Evolutionary conservation across 2,888 invertebrate genomes (phyloP).

Genomic region (Doris montereyensis): DNA sequence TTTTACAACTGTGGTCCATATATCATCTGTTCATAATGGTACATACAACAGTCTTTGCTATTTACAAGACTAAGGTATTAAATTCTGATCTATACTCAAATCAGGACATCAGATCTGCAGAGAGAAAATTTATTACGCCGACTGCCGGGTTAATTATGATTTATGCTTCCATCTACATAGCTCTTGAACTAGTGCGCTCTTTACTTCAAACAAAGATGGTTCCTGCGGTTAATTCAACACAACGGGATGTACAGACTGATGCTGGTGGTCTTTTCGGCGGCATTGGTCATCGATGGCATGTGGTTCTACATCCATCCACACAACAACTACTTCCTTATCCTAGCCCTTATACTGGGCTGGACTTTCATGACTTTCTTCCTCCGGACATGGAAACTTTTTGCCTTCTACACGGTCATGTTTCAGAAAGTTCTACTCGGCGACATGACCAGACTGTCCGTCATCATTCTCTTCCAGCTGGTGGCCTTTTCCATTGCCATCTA

Average conservation of each 20-base stretch:
- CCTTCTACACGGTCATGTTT: constrained; percentile 61
- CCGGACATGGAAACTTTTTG: constrained; percentile 54
- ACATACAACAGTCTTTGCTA: constrained; percentile 48
- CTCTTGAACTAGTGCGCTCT: neutral
- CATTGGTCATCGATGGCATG: constrained; percentile 49
- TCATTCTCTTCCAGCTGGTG: constrained; percentile 52
- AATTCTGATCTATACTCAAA: neutral
- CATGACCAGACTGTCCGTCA: constrained; percentile 47
- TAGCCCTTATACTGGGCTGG: constrained; percentile 57
- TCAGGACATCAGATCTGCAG: neutral
- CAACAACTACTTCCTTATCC: constrained; percentile 50
- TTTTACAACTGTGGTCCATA: constrained; percentile 52
- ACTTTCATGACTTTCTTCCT: constrained; percentile 59
- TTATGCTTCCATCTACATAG: neutral
- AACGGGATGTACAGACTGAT: constrained; percentile 51
- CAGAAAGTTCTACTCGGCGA: constrained; percentile 53
- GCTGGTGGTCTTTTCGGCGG: constrained; percentile 48
- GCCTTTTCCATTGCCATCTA: constrained; percentile 58
- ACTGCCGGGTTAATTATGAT: neutral
- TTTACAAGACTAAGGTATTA: constrained; percentile 31
- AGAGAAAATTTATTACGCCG: constrained; percentile 3
- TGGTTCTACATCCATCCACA: constrained; percentile 33
- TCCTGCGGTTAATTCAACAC: constrained; percentile 45
- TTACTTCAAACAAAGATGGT: constrained; percentile 3
- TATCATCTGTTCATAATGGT: constrained; percentile 52